phyloP scores from a whole-genome alignment of 2,113 vertebrate genomes.

The Coreoperca whiteheadi region DNA sequence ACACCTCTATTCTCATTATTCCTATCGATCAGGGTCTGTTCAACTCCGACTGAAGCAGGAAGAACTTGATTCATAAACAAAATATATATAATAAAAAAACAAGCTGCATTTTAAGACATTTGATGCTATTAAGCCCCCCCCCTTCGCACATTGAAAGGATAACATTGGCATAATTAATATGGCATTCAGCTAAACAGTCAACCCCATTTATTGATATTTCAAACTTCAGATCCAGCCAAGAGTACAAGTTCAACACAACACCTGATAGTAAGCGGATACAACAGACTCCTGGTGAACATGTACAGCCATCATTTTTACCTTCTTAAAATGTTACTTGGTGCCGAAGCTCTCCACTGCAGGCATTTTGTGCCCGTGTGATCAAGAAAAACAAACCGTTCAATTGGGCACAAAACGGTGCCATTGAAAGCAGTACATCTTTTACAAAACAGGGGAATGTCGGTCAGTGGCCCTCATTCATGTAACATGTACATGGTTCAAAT shows the following conservation, averaged over 20 bases:
- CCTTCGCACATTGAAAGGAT: slow-evolving; percentile 6
- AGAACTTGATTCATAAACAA: slow-evolving; percentile 25
- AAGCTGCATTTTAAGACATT: slow-evolving; percentile 45
- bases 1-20: neutral
- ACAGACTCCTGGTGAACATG: slow-evolving; percentile 6
- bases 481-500: neutral
- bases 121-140: neutral
- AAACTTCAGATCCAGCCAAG: slow-evolving; percentile 55
- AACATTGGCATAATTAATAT: slow-evolving; percentile 28
- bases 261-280: neutral
- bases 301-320: neutral
- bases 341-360: neutral
- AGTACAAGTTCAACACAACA: neutral
- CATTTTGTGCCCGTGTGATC: neutral
- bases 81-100: slow-evolving; percentile 13
- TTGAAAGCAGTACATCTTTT: neutral
- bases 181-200: slow-evolving; percentile 9
- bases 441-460: slow-evolving; percentile 29
- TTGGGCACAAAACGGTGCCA: neutral
- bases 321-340: neutral
- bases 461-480: neutral
- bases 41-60: slow-evolving; percentile 28
- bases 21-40: slow-evolving; percentile 32
- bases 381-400: neutral
- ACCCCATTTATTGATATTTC: neutral